Evolutionary conservation across 2,113 vertebrate genomes (phyloP), one percentile per base, ranked within the genome.

Genomic region (Athene noctua): DNA sequence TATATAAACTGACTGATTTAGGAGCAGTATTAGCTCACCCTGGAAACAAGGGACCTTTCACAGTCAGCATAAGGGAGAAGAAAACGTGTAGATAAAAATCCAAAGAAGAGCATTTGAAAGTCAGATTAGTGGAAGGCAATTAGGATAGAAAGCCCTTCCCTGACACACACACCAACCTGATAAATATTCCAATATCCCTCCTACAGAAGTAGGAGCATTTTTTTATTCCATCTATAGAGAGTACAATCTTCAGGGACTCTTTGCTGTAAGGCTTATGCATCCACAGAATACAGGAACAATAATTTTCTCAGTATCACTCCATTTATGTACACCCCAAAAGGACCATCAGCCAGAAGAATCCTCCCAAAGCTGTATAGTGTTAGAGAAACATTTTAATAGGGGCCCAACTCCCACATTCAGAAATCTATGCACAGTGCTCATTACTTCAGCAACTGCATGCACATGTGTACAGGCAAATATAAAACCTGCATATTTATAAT

Each of bases 11-110:
- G 58, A 82, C 89, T 90, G 78, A 92, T 94, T 95, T 70, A 85
- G 78, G 79, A 80, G 59, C 29, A n/a, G 70, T 81, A 85, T 88
- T 94, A 88, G 63, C 87, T 97, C 92, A 94, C 91, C 38, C 84
- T 85, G 81, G 96, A 95, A 97, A 95, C 91, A 96, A 95, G 84
- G 78, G 51, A 91, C 66, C 62, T 80, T 94, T 97, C 89, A 94
- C 89, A 94, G 89, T 59, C 89, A 90, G 78, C 51, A 52, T 89
- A 80, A 95, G 52, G 61, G 70, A 92, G 51, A 93, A 90, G 70
- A 86, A 91, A 96, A 62, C 14, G 14, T 2, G 20, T 46, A 90
- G 86, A 85, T 94, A 91, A 92, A 95, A 95, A 95, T 96, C 81
- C 81, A 90, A 61, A 95, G 63, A 96, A 68, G 55, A 65, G 42